Evolutionary conservation across 2,888 invertebrate species (phyloP).

Genomic region (Homarus gammarus): DNA sequence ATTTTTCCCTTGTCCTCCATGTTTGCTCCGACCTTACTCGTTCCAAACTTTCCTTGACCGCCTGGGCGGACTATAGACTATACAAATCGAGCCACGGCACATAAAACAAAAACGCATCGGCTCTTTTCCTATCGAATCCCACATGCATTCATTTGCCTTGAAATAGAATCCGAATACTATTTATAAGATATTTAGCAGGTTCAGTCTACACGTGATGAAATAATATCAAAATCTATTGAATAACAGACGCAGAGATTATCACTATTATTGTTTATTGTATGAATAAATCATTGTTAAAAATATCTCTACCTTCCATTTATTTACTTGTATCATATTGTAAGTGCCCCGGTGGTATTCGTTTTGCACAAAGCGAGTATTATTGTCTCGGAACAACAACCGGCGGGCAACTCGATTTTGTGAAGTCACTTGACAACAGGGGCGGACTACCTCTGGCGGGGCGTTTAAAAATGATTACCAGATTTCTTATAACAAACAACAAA

Average conservation of each 20-base stretch:
- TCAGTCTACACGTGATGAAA: conserved; percentile 3
- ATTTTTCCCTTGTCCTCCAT: conserved; percentile 69
- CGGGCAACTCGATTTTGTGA: conserved; percentile 34
- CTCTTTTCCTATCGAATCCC: background rate
- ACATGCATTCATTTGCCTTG: background rate
- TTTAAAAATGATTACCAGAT: too few relatives aligned
- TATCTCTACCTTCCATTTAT: background rate
- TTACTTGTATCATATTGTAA: background rate
- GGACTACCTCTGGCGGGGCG: background rate
- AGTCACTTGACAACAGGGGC: conserved; percentile 48
- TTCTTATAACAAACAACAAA: too few relatives aligned
- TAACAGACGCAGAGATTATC: conserved; percentile 40
- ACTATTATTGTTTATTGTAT: conserved; percentile 20
- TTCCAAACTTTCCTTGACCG: conserved; percentile 6
- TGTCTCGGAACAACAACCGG: conserved; percentile 19
- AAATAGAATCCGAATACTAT: conserved; percentile 23
- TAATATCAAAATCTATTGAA: conserved; percentile 29
- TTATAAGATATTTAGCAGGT: background rate
- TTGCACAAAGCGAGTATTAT: background rate
- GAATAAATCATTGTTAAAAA: background rate
- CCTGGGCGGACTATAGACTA: conserved; percentile 43
- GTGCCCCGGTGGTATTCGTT: background rate
- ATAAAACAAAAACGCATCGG: conserved; percentile 29
- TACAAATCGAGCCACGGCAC: background rate
- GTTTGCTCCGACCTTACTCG: conserved; percentile 48